phyloP scores from a whole-genome alignment of 2,797 vertebrate species.

The Chaetodon trifasciatus region DNA sequence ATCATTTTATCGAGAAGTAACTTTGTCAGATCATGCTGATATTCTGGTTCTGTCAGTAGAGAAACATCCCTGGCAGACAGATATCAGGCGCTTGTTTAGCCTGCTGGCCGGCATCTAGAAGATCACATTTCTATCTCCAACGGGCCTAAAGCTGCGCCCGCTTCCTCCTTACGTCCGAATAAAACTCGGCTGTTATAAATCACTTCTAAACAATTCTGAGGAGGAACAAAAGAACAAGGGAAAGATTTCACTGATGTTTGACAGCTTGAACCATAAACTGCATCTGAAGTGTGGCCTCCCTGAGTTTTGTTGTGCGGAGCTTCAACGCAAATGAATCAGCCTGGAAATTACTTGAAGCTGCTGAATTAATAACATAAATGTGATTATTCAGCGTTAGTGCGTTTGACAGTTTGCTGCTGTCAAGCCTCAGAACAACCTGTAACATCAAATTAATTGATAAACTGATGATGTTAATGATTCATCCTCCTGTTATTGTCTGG shows the following conservation, averaged over 20 bases:
- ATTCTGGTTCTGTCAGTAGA: no score
- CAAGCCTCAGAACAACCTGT: no score
- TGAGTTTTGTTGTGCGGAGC: background rate
- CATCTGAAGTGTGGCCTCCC: background rate
- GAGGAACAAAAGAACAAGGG: background rate
- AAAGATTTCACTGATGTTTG: background rate
- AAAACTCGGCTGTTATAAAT: background rate
- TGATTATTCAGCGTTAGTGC: background rate
- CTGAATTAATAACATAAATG: background rate
- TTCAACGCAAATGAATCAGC: background rate
- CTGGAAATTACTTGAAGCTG: background rate
- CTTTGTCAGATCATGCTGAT: no score
- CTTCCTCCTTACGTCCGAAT: background rate
- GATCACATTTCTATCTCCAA: background rate
- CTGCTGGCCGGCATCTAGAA: background rate
- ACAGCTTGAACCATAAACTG: background rate
- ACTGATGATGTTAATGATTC: no score
- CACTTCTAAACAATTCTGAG: background rate
- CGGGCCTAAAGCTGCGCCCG: background rate
- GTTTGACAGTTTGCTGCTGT: background rate
- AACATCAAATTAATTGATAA: no score
- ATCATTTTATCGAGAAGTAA: no score
- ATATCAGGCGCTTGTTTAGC: background rate
- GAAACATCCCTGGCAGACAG: no score
- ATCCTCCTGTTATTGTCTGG: no score